Evolutionary conservation across 2,113 vertebrate genomes (phyloP).

Genomic region (Vulpes vulpes): DNA sequence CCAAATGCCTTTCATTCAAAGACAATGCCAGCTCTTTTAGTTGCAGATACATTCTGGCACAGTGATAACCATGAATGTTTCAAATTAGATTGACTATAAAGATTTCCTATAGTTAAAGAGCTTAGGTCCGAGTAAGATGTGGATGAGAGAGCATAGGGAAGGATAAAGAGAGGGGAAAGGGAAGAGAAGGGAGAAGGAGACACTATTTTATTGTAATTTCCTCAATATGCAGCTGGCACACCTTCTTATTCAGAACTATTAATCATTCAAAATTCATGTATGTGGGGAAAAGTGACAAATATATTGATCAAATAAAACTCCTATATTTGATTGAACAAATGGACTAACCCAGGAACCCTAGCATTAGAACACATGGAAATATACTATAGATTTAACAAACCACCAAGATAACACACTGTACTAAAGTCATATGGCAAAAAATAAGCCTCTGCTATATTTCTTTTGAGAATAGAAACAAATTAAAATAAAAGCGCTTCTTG

Average conservation of each 20-base stretch:
- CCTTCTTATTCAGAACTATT: not conserved
- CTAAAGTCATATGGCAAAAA: not conserved
- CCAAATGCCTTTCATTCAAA: conserved; percentile 32
- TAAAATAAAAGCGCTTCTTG: not conserved
- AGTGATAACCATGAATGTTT: conserved; percentile 17
- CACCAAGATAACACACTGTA: not conserved
- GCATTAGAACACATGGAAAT: not conserved
- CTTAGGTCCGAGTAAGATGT: not conserved
- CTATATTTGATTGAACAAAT: not conserved
- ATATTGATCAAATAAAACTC: not conserved
- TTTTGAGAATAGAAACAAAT: conserved; percentile 24
- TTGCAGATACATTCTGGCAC: conserved; percentile 51
- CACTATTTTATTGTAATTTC: not conserved
- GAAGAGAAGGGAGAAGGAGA: not conserved
- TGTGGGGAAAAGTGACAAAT: not conserved
- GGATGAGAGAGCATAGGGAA: not conserved
- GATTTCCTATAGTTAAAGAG: conserved; percentile 39
- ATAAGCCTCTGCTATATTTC: conserved; percentile 7
- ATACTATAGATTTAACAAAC: not conserved
- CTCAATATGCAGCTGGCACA: not conserved
- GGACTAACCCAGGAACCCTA: not conserved
- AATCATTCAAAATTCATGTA: not conserved
- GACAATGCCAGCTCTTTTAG: not conserved
- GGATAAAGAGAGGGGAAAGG: not conserved
- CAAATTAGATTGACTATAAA: conserved; percentile 36